phyloP scores from a whole-genome alignment of 2,797 vertebrate species.

The Aquila chrysaetos region DNA sequence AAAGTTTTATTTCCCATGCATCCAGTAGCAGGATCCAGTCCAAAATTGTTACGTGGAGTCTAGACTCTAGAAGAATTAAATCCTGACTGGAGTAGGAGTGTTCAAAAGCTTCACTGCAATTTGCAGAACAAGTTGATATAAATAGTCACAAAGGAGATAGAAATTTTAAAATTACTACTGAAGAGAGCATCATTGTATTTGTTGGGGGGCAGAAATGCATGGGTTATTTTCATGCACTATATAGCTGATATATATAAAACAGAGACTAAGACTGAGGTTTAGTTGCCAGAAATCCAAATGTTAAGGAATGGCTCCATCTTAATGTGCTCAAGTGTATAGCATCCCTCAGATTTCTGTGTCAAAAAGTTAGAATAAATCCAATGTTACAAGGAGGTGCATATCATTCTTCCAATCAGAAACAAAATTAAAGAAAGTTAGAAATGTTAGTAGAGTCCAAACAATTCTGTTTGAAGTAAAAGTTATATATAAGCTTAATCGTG shows the following conservation, averaged over 20 bases:
- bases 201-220: neutral
- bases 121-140: neutral
- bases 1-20: neutral
- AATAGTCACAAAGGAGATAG: neutral
- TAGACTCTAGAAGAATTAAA: neutral
- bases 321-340: conserved; percentile 58
- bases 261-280: neutral
- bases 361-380: neutral
- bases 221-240: neutral
- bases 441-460: neutral
- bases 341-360: neutral
- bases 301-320: conserved; percentile 70
- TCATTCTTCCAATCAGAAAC: neutral
- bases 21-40: neutral
- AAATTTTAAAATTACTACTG: neutral
- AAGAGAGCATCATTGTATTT: neutral
- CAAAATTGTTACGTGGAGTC: neutral
- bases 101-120: neutral
- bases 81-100: neutral
- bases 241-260: neutral
- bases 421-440: neutral
- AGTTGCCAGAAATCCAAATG: conserved; percentile 32
- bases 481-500: neutral
- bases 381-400: neutral
- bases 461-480: neutral